These are phyloP conservation scores for Sturmia bella DNA, from an alignment of 2,888 invertebrate species.

Conservation along the genomic window DNA sequence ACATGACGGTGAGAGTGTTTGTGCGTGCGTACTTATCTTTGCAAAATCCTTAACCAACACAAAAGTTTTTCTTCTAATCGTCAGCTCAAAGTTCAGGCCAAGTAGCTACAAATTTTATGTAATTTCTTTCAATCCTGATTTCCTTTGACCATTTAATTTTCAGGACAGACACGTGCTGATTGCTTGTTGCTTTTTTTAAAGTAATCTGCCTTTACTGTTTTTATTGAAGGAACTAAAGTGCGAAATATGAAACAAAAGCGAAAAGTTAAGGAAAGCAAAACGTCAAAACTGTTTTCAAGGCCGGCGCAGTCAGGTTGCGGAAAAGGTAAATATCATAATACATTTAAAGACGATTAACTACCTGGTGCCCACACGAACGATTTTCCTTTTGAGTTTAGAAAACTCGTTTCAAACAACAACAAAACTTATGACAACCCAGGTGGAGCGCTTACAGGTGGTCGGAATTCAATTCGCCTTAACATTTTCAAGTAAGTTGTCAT, in stretches of 20 bases:
- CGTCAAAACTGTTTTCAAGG: conserved; percentile 60
- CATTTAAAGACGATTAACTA: too few species aligned
- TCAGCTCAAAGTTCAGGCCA: neutral
- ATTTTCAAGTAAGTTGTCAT: too few species aligned
- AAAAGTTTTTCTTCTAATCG: neutral
- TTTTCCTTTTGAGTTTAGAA: too few species aligned
- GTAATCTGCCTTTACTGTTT: conserved; percentile 36
- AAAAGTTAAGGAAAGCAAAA: conserved; percentile 27
- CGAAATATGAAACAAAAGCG: conserved; percentile 22
- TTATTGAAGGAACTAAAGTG: conserved; percentile 29
- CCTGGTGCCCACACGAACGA: too few species aligned
- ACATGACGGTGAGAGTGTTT: conserved; percentile 84
- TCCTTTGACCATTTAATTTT: conserved; percentile 28
- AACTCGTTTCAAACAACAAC: too few species aligned
- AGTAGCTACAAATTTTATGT: neutral
- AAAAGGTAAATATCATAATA: neutral
- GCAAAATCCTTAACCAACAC: conserved; percentile 16
- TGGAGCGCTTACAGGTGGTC: too few species aligned
- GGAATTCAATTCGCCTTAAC: too few species aligned
- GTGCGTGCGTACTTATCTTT: conserved; percentile 6
- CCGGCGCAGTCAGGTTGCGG: conserved; percentile 23
- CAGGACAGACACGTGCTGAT: conserved; percentile 70
- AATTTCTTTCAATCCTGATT: conserved; percentile 17
- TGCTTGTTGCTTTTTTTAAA: conserved; percentile 69
- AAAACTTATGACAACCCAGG: too few species aligned